phyloP scores from a whole-genome alignment of 2,888 invertebrate species.

The Petrolisthes manimaculis region DNA sequence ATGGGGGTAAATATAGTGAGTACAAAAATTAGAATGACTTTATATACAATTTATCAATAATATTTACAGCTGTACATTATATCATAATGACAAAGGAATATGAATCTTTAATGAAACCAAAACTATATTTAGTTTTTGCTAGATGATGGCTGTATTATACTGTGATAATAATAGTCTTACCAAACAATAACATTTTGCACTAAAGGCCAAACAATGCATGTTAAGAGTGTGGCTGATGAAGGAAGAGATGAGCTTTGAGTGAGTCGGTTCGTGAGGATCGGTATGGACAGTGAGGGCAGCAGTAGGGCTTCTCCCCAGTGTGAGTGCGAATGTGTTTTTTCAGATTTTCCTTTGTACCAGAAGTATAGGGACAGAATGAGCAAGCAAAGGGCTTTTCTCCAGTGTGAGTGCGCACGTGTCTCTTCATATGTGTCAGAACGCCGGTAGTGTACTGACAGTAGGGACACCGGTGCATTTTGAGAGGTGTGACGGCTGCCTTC shows the following conservation, averaged over 20 bases:
- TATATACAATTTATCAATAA: too few species aligned
- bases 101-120: too few species aligned
- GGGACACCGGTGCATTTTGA: constrained; percentile 81
- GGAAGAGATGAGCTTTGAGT: constrained; percentile 41
- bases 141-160: too few species aligned
- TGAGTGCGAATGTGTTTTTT: constrained; percentile 58
- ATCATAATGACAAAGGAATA: too few species aligned
- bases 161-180: too few species aligned
- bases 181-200: neutral
- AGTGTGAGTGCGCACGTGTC: constrained; percentile 53
- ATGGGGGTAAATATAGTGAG: too few species aligned
- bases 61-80: too few species aligned
- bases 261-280: constrained; percentile 54
- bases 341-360: constrained; percentile 51
- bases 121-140: too few species aligned
- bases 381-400: constrained; percentile 55
- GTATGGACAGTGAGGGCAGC: constrained; percentile 57
- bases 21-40: too few species aligned
- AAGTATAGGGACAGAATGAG: constrained; percentile 49
- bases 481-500: constrained; percentile 31
- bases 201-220: neutral
- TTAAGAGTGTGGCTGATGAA: constrained; percentile 31
- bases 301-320: constrained; percentile 62
- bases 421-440: constrained; percentile 46
- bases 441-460: constrained; percentile 88